Evolutionary conservation across 2,888 invertebrate species (phyloP), one percentile per base, ranked within the genome.

Genomic region (Pristionchus mayeri): DNA sequence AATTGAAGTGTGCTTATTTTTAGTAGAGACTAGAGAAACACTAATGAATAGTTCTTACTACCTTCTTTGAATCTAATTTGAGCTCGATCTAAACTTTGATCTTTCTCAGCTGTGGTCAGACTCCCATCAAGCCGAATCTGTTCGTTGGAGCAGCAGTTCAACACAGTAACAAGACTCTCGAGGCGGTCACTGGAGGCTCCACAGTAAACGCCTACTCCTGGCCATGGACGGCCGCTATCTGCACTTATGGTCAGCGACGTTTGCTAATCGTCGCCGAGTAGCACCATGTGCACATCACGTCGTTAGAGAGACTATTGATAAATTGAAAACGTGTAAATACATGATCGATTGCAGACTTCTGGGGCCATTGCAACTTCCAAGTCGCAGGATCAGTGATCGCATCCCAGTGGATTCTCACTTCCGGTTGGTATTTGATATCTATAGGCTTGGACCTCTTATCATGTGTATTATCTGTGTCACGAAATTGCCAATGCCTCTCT

Each of bases 61-160:
- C n/a, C n/a, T n/a, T n/a, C n/a, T n/a, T n/a, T n/a, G n/a, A n/a
- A n/a, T n/a, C n/a, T n/a, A n/a, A n/a, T n/a, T n/a, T n/a, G n/a
- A n/a, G n/a, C n/a, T n/a, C n/a, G n/a, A n/a, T n/a, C 44, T 44
- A 40, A 71, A 40, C 40, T 40, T 13, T 40, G 6, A 67, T 78
- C 54, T 48, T 37, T 71, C 13, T 71, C 79, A 80, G 80, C 13
- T 80, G 80, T 27, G 80, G 80, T 57, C 37, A 54, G 34, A 54
- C 80, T n/a, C 80, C 80, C 24, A 80, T 80, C 40, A 2, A 40
- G 16, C 80, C 80, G 44, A 54, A 80, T 44, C 57, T 80, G 2
- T 40, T 48, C 57, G 44, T 80, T 18, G 54, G 57, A 3, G 30
- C 34, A 3, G 40, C 54, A 4, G 2, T 40, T 37, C 71, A 27